A percentile compares a stretch with the other conserved stretches of the same genome.
These are phyloP conservation scores for Hippocampus comes DNA, from an alignment of 2,113 vertebrate genomes.

Conservation along the genomic window DNA sequence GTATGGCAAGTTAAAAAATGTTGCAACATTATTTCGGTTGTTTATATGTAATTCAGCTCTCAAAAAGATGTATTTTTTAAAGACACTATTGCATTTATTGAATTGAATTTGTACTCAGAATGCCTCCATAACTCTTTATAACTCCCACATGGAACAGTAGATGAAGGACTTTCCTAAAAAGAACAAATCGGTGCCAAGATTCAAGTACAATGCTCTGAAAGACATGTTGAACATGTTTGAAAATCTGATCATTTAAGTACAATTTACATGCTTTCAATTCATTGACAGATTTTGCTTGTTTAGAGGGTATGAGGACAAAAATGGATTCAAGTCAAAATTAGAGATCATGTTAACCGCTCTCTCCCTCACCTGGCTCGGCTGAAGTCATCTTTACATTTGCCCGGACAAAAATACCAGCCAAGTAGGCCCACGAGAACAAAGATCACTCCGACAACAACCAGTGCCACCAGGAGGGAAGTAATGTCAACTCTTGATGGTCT, in stretches of 20 bases:
- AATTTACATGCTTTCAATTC: background rate
- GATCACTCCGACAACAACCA: constrained; percentile 79
- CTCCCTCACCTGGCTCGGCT: constrained; percentile 57
- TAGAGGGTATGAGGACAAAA: background rate
- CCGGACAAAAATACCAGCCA: constrained; percentile 80
- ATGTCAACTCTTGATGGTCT: constrained; percentile 74
- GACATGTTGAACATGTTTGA: background rate
- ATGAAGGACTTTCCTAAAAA: no score
- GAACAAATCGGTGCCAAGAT: no score
- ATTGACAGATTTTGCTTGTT: background rate
- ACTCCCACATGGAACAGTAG: no score
- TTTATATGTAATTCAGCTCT: no score
- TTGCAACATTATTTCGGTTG: no score
- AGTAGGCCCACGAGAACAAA: constrained; percentile 76
- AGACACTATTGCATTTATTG: no score
- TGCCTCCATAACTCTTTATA: no score
- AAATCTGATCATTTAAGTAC: background rate
- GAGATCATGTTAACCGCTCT: background rate
- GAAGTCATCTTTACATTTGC: constrained; percentile 51
- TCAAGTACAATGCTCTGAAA: no score
- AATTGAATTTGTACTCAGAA: no score
- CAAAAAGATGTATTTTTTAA: no score
- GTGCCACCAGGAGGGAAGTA: constrained; percentile 82
- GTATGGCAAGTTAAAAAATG: no score
- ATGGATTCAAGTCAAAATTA: background rate